Base-by-base conservation (phyloP, 2,888 invertebrate genomes). In the Boloria selene region DNA sequence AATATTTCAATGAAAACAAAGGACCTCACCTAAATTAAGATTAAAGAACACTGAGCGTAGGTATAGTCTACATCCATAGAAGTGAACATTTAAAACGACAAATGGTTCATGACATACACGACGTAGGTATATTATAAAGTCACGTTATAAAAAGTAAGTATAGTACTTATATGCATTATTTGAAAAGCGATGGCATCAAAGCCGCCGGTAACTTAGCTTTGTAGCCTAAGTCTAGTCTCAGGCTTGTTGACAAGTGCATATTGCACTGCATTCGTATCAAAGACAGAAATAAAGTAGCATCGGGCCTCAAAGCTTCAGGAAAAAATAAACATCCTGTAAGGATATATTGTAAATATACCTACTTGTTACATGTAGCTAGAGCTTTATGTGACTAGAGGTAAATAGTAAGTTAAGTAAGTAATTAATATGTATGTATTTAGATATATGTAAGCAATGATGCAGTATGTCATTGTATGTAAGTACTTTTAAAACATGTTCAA, bases 211-310 rank as follows among this genome's bases (percentile, higher is more conserved):
- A 65, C 52, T 64, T 65, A 65, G 65, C 75, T 73, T 78, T 75
- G 75, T 74, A 72, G 70, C 72, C 68, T 72, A 79, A 80, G 80
- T 80, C 52, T 17, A 52, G 52, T 80, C 63, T 73, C 63, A 64
- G 68, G 60, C 53, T 65, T 68, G 83, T 85, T 87, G 83, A 79
- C 85, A 74, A 79, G 78, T 71, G 80, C 78, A 82, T 84, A 85
- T 86, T 86, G 84, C 87, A 71, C 71, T 68, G 77, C 74, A 68
- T 67, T 53, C 52, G 69, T 73, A 70, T 76, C 77, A 78, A 77
- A 77, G 77, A 70, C 75, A 77, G 78, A 81, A 82, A 82, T 83
- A 64, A 61, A 64, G 64, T 47, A 44, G 58, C 58, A 58, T 52
- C 58, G 61, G 53, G 54, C 58, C 58, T 69, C 69, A 69, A 65